These are phyloP conservation scores for Arrhopalites spinosus DNA, from an alignment of 2,888 invertebrate species.

Conservation along the genomic window DNA sequence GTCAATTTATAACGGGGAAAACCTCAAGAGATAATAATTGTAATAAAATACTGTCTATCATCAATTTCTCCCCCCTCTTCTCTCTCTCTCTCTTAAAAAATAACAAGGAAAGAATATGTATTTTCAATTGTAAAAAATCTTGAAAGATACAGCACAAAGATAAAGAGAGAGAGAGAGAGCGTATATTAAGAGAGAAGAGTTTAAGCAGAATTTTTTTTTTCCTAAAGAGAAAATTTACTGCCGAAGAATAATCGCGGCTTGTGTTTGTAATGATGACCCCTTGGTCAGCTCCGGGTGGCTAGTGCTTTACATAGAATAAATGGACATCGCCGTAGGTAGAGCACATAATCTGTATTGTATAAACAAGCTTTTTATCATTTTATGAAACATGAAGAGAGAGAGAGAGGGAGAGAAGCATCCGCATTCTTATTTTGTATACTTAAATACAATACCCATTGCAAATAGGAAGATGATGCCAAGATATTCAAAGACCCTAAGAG, in stretches of 20 bases:
- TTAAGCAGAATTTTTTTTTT: no score
- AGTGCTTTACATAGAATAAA: conserved; percentile 20
- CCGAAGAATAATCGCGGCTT: conserved; percentile 16
- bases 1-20: background rate
- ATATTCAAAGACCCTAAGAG: no score
- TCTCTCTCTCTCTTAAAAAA: background rate
- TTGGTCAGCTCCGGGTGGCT: conserved; percentile 25
- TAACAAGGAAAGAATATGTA: background rate
- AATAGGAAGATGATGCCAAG: no score
- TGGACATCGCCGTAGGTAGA: conserved; percentile 16
- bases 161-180: no score
- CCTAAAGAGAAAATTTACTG: background rate
- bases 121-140: no score
- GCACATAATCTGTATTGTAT: conserved; percentile 19
- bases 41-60: background rate
- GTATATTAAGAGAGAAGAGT: no score
- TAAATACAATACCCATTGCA: no score
- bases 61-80: background rate
- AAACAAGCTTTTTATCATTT: conserved; percentile 14
- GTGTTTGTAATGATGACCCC: conserved; percentile 20
- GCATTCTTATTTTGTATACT: background rate
- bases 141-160: no score
- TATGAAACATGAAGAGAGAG: background rate
- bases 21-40: background rate
- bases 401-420: background rate